Evolutionary conservation across 2,888 invertebrate genomes (phyloP), one percentile per base, ranked within the genome.

Genomic region (Alsophila aescularia): DNA sequence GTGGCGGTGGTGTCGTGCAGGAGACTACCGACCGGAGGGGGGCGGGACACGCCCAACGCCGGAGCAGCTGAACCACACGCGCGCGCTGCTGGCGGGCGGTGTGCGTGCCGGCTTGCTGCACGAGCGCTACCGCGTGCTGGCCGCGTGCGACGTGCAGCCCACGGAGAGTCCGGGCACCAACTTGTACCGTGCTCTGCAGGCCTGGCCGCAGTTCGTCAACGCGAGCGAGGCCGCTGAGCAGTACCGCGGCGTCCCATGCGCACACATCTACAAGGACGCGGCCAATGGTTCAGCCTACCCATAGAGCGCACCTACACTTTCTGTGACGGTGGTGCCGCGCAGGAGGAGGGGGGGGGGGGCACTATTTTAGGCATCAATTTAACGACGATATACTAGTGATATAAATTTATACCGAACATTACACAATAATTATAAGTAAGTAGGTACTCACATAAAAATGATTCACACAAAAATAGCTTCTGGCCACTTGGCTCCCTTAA

Each of bases 1-100:
- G 32, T 21, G 15, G 15, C n/a, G 7, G 3, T n/a, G 2, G 18
- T 14, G 54, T 27, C 14, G 66, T 62, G 2, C 75, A 90, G 90
- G 90, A 32, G 88, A 90, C 59, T 90, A 90, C 67, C 75, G 89
- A 1, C 81, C 77, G 44, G 80, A 79, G n/a, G 51, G 21, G 21
- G 77, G 78, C 44, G 50, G n/a, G n/a, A n/a, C 82, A 0, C 63
- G 52, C n/a, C 82, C 85, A 1, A 81, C 85, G 0, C 66, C 65
- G 1, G 60, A 68, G 0, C 89, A 88, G 54, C 50, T 85, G 21
- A 54, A 72, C 81, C 15, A 73, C 80, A 0, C 58, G 67, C 29
- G 72, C 14, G 24, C 74, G 70, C 55, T 90, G 13, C 65, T 90
- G 0, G 69, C 77, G 0, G 67, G 69, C 18, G 90, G 87, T 1